Evolutionary conservation across 2,113 vertebrate genomes (phyloP), one percentile per base, ranked within the genome.

Genomic region (Bufo bufo): DNA sequence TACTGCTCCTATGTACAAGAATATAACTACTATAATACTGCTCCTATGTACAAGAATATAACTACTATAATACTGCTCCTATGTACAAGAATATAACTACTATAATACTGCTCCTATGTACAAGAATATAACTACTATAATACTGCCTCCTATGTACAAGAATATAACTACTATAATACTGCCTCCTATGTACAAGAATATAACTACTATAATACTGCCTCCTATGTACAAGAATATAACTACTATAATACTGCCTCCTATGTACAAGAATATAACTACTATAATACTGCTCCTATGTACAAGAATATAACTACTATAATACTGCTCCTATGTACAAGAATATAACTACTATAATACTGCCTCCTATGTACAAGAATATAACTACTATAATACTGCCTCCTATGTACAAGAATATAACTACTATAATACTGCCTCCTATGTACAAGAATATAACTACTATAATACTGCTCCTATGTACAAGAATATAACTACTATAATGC

Each of bases 81-180:
- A 66, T 23, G 3, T 66, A 66, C 63, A 66, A 66, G 63, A 23
- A n/a, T 66, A 66, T 66, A 23, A 66, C 63, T 66, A 23, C 63
- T 66, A 66, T 66, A 66, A 66, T 66, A 66, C 63, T 66, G 20
- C 66, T 66, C 63, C 63, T 66, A 66, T 66, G 20, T 71, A 71
- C 69, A 71, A 43, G 69, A 71, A 43, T 71, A 71, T 71, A 71
- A 71, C 69, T 71, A 71, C 69, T 71, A 71, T 71, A 71, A 71
- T 71, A 71, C 69, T 45, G 69, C 69, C 6, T 4, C 66, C 69
- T 72, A 72, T 72, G 43, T 72, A 72, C 33, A 72, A 45, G 69
- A 45, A 72, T 72, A 72, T 45, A 72, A 16, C 69, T 45, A 72
- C 69, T 72, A 72, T 72, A 72, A 72, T 72, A 72, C 69, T 16